Conservation (phyloP, 2,113 vertebrate species). For the Rhinolophus sinicus region DNA sequence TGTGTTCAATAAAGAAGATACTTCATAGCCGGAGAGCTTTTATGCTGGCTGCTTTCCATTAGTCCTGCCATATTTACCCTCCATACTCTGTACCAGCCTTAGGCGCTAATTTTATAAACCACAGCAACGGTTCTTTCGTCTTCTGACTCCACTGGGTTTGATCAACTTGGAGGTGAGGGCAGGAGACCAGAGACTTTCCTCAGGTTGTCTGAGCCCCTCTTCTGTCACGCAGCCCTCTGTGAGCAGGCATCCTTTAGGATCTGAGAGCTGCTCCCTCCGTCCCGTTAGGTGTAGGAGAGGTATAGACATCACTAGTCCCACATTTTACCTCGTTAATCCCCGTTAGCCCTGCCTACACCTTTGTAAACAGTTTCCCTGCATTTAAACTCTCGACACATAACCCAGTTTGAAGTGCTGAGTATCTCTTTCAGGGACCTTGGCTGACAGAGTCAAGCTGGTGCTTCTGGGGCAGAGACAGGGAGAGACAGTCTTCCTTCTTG, state of each 20-base stretch:
- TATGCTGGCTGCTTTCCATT: neutral
- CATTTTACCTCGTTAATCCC: neutral
- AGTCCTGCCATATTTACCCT: neutral
- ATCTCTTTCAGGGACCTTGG: neutral
- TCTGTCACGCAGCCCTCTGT: neutral
- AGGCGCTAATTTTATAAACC: neutral
- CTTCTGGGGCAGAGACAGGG: neutral
- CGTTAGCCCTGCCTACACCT: neutral
- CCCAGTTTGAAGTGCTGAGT: neutral
- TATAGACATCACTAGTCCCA: neutral
- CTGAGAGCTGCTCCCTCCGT: neutral
- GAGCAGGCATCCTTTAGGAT: neutral
- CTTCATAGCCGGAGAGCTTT: neutral
- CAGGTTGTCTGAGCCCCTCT: neutral
- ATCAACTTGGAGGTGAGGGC: neutral
- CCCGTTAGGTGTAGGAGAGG: neutral
- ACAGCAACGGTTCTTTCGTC: neutral
- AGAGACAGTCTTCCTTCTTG: neutral
- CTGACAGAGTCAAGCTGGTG: neutral
- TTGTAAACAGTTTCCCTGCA: neutral
- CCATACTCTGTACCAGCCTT: accelerated
- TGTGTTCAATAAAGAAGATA: neutral
- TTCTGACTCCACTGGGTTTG: neutral
- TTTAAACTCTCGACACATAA: neutral
- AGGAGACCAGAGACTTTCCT: neutral